Conservation (phyloP, 2,113 vertebrate genomes). For the Poecilia latipinna region DNA sequence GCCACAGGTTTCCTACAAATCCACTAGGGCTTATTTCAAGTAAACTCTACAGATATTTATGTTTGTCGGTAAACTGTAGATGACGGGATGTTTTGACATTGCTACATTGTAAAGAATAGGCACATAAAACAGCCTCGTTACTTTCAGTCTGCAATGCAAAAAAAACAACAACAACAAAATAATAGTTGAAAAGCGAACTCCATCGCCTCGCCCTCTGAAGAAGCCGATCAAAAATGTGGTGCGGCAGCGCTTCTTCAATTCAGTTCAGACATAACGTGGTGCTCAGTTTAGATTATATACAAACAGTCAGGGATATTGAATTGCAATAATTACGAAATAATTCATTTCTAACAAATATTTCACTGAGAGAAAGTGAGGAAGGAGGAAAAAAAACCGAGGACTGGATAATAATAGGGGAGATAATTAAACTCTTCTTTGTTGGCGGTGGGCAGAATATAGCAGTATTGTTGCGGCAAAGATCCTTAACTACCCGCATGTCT, state of each 20-base stretch:
- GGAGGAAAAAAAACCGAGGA: neutral
- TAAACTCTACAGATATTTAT: neutral
- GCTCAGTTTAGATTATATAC: conserved; percentile 30
- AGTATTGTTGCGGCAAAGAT: conserved; percentile 63
- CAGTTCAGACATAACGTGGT: conserved; percentile 28
- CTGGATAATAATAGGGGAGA: conserved; percentile 50
- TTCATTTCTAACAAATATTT: conserved; percentile 44
- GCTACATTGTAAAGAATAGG: neutral
- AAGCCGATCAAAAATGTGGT: conserved; percentile 19
- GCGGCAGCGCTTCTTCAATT: neutral
- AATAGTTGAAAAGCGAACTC: neutral
- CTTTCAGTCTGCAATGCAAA: neutral
- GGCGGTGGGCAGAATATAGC: conserved; percentile 44
- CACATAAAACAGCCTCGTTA: neutral
- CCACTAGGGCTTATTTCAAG: no score
- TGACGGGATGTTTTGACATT: neutral
- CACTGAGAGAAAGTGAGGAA: neutral
- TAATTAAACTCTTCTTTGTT: conserved; percentile 62
- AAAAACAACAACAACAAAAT: neutral
- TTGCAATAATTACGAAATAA: conserved; percentile 33
- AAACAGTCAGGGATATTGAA: conserved; percentile 20
- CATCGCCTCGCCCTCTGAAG: neutral
- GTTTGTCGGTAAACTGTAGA: neutral
- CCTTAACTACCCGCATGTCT: conserved; percentile 60
- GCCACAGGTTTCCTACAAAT: no score